phyloP scores from a whole-genome alignment of 2,797 vertebrate genomes.

The Tenualosa ilisha region DNA sequence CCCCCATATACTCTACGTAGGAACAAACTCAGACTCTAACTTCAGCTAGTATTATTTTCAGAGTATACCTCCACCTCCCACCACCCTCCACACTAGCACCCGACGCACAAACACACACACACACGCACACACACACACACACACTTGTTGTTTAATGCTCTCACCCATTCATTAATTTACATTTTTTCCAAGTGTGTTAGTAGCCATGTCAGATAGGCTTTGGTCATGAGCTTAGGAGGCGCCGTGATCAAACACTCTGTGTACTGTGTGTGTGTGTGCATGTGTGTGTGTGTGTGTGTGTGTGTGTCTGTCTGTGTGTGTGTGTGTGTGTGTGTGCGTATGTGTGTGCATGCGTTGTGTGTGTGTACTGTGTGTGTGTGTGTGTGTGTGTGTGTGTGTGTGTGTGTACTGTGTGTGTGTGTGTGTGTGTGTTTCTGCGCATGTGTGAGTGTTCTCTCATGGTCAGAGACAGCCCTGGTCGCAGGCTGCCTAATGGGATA shows the following conservation, averaged over 20 bases:
- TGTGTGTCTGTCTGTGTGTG: background rate
- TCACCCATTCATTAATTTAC: constrained; percentile 21
- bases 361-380: background rate
- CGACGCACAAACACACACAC: background rate
- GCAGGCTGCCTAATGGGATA: constrained; percentile 5
- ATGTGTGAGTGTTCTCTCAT: background rate
- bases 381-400: constrained; percentile 16
- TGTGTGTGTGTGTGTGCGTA: background rate
- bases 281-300: background rate
- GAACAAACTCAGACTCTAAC: background rate
- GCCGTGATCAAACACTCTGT: background rate
- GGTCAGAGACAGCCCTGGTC: background rate
- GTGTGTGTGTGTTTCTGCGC: background rate
- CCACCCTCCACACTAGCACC: background rate
- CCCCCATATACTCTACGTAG: background rate
- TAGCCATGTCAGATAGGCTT: constrained; percentile 26
- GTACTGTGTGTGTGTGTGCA: background rate
- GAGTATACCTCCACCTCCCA: background rate
- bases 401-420: background rate
- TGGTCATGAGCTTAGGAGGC: background rate
- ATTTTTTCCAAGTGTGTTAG: constrained; percentile 18
- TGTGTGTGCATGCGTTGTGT: background rate
- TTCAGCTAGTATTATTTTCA: background rate
- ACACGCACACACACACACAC: constrained; percentile 19
- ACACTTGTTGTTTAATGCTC: background rate